Evolutionary conservation across 2,797 vertebrate genomes (phyloP), one percentile per base, ranked within the genome.

Genomic region (Strix occidentalis): DNA sequence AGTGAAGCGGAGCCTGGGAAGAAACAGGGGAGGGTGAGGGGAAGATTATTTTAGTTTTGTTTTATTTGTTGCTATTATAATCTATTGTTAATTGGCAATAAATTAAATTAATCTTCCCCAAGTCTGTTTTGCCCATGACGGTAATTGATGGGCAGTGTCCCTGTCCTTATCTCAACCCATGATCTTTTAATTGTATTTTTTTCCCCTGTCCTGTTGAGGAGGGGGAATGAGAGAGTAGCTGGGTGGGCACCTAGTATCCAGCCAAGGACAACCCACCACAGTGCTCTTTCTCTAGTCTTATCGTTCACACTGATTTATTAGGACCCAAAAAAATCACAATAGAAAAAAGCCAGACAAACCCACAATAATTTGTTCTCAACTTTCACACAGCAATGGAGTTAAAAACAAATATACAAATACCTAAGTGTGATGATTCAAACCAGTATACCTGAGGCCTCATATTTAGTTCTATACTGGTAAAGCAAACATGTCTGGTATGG

Each of bases 1-100:
- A 61, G 7, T 48, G 48, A 61, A 50, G 23, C 0, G 69, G 41
- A 69, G 11, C 31, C 33, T 50, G 23, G 19, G 28, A 86, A 37
- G 13, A 75, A 61, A 2, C 19, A 0, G 4, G 4, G 20, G 4
- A 65, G 6, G 4, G 12, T 18, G 10, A 48, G 8, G 5, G 5
- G 4, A 61, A 19, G 2, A 5, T 53, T 10, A 1, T 26, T 79
- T 66, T 46, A 31, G 7, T 43, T 50, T 58, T 50, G 7, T 41
- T 33, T 81, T 45, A 10, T 63, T 68, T 82, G 17, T 64, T 56
- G 12, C 16, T 69, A 9, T 50, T 2, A 1, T 53, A 51, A 3
- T 76, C 10, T 41, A 10, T 37, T 87, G 31, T 64, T 57, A 53
- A 57, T 31, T 43, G 10, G 6, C 17, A 54, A 60, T 58, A 64